phyloP scores from a whole-genome alignment of 2,797 vertebrate species.

The Gymnoscopelus braueri region DNA sequence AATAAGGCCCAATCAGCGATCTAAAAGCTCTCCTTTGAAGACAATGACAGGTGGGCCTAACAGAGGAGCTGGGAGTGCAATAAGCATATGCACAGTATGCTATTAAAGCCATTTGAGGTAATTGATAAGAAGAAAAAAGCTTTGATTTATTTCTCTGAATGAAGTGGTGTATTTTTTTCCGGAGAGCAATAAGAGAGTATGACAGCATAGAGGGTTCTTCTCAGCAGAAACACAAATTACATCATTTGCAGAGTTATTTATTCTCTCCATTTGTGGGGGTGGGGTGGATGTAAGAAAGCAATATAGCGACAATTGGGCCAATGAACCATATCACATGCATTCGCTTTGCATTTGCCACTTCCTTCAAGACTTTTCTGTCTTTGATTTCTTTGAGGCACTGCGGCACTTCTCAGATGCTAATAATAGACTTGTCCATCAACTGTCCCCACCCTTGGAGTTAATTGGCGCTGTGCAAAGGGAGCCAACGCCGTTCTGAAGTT shows the following conservation, averaged over 20 bases:
- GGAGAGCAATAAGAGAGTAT: slow-evolving; percentile 47
- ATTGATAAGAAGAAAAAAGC: slow-evolving; percentile 14
- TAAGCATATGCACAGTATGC: not conserved
- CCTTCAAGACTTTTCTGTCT: slow-evolving; percentile 76
- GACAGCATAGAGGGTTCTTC: slow-evolving; percentile 19
- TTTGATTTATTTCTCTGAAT: slow-evolving; percentile 60
- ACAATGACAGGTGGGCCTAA: slow-evolving; percentile 39
- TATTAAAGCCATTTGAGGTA: slow-evolving; percentile 13
- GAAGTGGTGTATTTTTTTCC: slow-evolving; percentile 16
- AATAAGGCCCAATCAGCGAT: slow-evolving; percentile 10
- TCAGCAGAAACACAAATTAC: slow-evolving; percentile 54
- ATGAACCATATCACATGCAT: slow-evolving; percentile 77
- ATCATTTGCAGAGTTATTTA: slow-evolving; percentile 63
- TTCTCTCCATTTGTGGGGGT: slow-evolving; percentile 27
- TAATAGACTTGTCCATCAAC: slow-evolving; percentile 86
- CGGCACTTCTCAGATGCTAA: slow-evolving; percentile 74
- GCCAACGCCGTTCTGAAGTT: slow-evolving; percentile 68
- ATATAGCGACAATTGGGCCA: slow-evolving; percentile 75
- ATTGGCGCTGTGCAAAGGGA: slow-evolving; percentile 77
- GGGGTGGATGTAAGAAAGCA: slow-evolving; percentile 46
- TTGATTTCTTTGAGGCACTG: slow-evolving; percentile 77
- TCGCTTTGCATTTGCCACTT: slow-evolving; percentile 77
- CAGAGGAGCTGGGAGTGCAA: not conserved
- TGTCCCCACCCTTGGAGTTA: slow-evolving; percentile 81
- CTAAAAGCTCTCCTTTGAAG: slow-evolving; percentile 10